A percentile compares a stretch with the other conserved stretches of the same genome.
Conservation (phyloP, 2,888 invertebrate genomes). For the Drosophila mimetica region DNA sequence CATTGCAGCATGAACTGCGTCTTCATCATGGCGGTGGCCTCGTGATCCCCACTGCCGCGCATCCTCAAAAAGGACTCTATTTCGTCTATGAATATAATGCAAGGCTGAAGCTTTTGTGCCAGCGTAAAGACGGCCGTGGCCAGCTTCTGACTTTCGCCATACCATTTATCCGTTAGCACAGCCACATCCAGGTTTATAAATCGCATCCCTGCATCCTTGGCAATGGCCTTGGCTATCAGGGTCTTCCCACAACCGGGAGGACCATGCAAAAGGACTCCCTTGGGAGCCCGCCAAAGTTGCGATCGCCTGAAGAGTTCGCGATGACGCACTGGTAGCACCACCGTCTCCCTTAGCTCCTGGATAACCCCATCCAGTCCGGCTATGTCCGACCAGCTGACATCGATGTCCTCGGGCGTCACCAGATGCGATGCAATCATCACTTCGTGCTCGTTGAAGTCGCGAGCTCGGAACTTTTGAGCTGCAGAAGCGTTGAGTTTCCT, state of each 20-base stretch:
- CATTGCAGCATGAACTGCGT: conserved; percentile 99
- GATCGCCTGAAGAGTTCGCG: conserved; percentile 93
- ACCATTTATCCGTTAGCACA: conserved; percentile 98
- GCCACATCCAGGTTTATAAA: conserved; percentile 98
- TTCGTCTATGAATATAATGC: conserved; percentile 97
- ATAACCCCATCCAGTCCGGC: conserved; percentile 95
- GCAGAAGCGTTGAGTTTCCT: conserved; percentile 85
- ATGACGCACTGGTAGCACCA: conserved; percentile 95
- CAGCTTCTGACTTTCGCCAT: conserved; percentile 99
- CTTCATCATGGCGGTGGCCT: conserved; percentile 99
- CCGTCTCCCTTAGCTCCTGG: conserved; percentile 95
- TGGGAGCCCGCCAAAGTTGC: conserved; percentile 95
- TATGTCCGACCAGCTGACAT: conserved; percentile 92
- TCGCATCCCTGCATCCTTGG: conserved; percentile 95
- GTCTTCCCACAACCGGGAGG: conserved; percentile 99
- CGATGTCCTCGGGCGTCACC: conserved; percentile 92
- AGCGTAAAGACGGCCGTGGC: conserved; percentile 98
- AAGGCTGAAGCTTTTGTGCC: conserved; percentile 95
- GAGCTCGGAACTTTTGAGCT: conserved; percentile 86
- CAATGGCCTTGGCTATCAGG: conserved; percentile 97
- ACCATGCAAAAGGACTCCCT: conserved; percentile 96
- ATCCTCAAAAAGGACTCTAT: conserved; percentile 98
- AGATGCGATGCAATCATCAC: conserved; percentile 97
- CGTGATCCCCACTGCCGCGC: conserved; percentile 95
- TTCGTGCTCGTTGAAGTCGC: conserved; percentile 94